phyloP scores from a whole-genome alignment of 2,797 vertebrate genomes.

The Lateolabrax maculatus region DNA sequence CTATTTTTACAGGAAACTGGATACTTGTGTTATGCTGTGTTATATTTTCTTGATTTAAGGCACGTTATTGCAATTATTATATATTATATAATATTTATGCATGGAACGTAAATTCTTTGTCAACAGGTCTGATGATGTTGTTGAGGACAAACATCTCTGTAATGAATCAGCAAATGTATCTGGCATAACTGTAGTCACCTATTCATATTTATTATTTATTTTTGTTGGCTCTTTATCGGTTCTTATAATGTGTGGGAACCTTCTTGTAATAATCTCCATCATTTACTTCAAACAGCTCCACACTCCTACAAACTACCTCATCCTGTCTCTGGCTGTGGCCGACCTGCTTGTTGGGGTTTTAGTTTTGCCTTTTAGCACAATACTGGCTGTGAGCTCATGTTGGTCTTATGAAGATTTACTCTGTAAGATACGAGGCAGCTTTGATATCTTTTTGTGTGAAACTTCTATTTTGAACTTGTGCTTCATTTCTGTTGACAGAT shows the following conservation, averaged over 20 bases:
- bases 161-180: not conserved
- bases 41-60: not conserved
- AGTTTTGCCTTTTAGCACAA: slow-evolving; percentile 55
- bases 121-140: not conserved
- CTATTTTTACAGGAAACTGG: not conserved
- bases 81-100: not conserved
- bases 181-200: not conserved
- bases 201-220: slow-evolving; percentile 19
- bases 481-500: slow-evolving; percentile 84
- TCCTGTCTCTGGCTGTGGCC: slow-evolving; percentile 60
- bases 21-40: not conserved
- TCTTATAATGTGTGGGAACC: slow-evolving; percentile 48
- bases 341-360: slow-evolving; percentile 52
- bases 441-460: slow-evolving; percentile 68
- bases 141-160: not conserved
- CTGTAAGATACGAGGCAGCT: slow-evolving; percentile 78
- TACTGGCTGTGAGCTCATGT: slow-evolving; percentile 77
- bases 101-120: not conserved
- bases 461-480: slow-evolving; percentile 85
- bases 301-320: slow-evolving; percentile 54
- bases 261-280: slow-evolving; percentile 53
- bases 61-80: not conserved
- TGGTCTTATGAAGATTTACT: slow-evolving; percentile 78
- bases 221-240: slow-evolving; percentile 41
- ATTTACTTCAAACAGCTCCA: slow-evolving; percentile 65